Evolutionary conservation across 2,888 invertebrate genomes (phyloP), one percentile per base, ranked within the genome.

Genomic region (Hipparchia sbordonii): DNA sequence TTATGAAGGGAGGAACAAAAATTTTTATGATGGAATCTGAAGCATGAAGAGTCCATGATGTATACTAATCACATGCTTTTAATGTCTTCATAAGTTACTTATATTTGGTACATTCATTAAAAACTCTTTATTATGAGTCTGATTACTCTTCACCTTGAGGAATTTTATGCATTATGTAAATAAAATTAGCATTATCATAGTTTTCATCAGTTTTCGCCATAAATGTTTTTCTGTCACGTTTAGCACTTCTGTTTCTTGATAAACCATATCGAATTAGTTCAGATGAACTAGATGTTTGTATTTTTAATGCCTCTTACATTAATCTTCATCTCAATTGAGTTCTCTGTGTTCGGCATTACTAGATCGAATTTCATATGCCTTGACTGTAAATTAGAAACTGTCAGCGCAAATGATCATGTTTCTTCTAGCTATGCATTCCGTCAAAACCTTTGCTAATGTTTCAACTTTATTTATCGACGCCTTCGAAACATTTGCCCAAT

Each of bases 371-470:
- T 72, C 72, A 72, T 54, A 67, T 45, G 75, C 73, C 73, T 73
- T 75, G 75, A 71, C 71, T 71, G 46, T 67, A 68, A 61, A 75
- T 73, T 72, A 74, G 72, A 72, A 71, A 75, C 62, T 67, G 69
- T 70, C 73, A 75, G 65, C 65, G 67, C 65, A 71, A 59, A 51
- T 59, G 71, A 13, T 65, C 57, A 61, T 61, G 52, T 69, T 51
- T 61, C 69, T 59, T 54, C 8, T 46, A 45, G n/a, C 13, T 67
- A 67, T 57, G 67, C 13, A 67, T 13, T 13, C 45, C 46, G 45
- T 46, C 46, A 39, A 46, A 45, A n/a, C 57, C 33, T 65, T 65
- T 23, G 63, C 9, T 9, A 23, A 23, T 48, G 13, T 2, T 63
- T 48, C 0, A 48, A 23, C 46, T n/a, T 13, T 9, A 13, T 62